These are phyloP conservation scores for Zalophus californianus DNA, from an alignment of 2,797 vertebrate genomes.

Conservation along the genomic window DNA sequence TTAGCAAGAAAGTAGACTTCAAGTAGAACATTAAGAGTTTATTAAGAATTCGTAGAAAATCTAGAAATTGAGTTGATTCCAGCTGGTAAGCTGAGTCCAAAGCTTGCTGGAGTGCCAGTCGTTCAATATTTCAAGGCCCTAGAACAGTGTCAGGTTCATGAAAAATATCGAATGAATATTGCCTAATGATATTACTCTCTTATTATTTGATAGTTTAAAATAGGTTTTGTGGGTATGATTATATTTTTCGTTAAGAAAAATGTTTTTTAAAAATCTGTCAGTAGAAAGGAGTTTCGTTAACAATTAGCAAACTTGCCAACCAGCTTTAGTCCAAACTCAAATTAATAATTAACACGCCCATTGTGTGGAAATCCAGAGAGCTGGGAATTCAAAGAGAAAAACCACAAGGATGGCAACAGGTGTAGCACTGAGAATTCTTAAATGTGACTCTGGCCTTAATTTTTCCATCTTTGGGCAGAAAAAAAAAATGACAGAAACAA, in stretches of 20 bases:
- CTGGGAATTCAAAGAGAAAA: not conserved
- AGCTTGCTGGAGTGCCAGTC: not conserved
- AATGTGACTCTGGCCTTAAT: not conserved
- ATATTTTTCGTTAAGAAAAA: constrained; percentile 54
- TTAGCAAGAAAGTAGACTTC: not conserved
- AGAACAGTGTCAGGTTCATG: not conserved
- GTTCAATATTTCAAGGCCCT: not conserved
- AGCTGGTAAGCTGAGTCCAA: not conserved
- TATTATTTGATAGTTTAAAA: constrained; percentile 6
- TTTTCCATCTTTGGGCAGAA: constrained; percentile 28
- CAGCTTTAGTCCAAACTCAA: not conserved
- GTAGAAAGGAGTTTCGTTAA: constrained; percentile 50
- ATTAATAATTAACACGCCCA: constrained; percentile 60
- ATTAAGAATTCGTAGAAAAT: constrained; percentile 29
- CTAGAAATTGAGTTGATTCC: not conserved
- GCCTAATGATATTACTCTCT: not conserved
- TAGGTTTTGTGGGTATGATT: not conserved
- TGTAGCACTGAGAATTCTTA: not conserved
- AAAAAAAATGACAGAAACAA: constrained; percentile 4
- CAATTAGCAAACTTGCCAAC: constrained; percentile 17
- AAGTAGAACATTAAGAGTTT: not conserved
- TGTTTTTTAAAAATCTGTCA: not conserved
- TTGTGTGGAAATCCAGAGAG: constrained; percentile 11
- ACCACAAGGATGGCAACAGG: not conserved
- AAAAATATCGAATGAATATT: not conserved